phyloP scores from a whole-genome alignment of 2,797 vertebrate genomes.

The Pempheris klunzingeri region DNA sequence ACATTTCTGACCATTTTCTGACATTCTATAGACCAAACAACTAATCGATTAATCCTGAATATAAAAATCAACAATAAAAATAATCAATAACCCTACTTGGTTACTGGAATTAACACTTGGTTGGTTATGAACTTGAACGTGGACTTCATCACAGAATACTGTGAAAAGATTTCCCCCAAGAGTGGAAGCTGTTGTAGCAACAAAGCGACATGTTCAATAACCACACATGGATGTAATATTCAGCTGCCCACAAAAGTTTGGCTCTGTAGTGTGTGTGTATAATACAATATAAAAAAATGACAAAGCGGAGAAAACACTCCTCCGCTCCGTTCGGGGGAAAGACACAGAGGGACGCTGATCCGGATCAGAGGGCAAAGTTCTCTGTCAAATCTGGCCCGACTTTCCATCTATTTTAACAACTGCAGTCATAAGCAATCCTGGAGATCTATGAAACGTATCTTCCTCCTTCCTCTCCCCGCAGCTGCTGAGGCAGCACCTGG shows the following conservation, averaged over 20 bases:
- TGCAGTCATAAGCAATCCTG: conserved; percentile 75
- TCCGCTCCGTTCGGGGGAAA: conserved; percentile 7
- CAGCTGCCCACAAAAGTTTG: not conserved
- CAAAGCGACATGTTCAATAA: too few species aligned
- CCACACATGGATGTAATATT: not conserved
- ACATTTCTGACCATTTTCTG: too few species aligned
- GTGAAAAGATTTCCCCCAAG: not conserved
- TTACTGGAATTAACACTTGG: not conserved
- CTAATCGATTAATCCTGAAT: too few species aligned
- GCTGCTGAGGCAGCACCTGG: conserved; percentile 76
- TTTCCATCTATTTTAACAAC: conserved; percentile 69
- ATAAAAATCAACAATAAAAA: too few species aligned
- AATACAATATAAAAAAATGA: not conserved
- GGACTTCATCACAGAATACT: not conserved
- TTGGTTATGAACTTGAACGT: not conserved
- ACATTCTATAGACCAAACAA: too few species aligned
- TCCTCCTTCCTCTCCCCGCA: conserved; percentile 11
- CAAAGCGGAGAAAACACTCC: not conserved
- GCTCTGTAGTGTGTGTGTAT: too few species aligned
- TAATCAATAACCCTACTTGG: too few species aligned
- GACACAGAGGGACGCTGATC: conserved; percentile 35
- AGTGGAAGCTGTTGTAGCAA: too few species aligned
- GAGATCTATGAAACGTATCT: conserved; percentile 67
- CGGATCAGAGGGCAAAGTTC: conserved; percentile 52
- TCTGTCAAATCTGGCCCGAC: conserved; percentile 53